Evolutionary conservation across 2,113 vertebrate species (phyloP).

Genomic region (Phyllostomus discolor): DNA sequence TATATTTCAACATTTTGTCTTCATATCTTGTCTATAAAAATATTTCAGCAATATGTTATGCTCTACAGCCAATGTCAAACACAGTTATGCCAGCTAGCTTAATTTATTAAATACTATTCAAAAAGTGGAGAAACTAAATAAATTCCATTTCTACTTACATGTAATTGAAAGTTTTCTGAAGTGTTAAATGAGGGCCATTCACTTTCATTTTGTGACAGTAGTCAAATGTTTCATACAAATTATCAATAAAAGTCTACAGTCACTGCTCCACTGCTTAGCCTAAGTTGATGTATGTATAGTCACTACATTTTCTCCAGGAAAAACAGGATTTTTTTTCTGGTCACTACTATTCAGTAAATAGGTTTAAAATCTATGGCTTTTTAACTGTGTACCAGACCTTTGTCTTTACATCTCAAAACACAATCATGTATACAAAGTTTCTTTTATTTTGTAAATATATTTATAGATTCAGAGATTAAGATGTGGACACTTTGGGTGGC

Average conservation of each 20-base stretch:
- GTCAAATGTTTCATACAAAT: neutral
- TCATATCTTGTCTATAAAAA: slow-evolving; percentile 18
- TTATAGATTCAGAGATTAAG: neutral
- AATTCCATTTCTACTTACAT: neutral
- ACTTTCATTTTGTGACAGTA: neutral
- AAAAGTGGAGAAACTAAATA: neutral
- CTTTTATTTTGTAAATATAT: neutral
- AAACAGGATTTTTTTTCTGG: neutral
- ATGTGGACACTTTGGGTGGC: neutral
- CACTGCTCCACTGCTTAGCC: neutral
- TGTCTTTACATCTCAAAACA: neutral
- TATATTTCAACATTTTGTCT: neutral
- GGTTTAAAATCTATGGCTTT: neutral
- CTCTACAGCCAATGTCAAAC: slow-evolving; percentile 3
- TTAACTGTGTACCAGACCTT: neutral
- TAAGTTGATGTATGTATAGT: neutral
- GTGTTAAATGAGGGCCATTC: slow-evolving; percentile 11
- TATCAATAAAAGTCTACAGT: neutral
- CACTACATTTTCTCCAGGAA: neutral
- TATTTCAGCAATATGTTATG: neutral
- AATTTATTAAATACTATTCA: slow-evolving; percentile 38
- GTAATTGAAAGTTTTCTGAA: slow-evolving; percentile 25
- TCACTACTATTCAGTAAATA: neutral
- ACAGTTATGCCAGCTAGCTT: neutral
- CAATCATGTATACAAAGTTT: neutral